Evolutionary conservation across 2,888 invertebrate genomes (phyloP), one percentile per base, ranked within the genome.

Genomic region (Cheilosia grossa): DNA sequence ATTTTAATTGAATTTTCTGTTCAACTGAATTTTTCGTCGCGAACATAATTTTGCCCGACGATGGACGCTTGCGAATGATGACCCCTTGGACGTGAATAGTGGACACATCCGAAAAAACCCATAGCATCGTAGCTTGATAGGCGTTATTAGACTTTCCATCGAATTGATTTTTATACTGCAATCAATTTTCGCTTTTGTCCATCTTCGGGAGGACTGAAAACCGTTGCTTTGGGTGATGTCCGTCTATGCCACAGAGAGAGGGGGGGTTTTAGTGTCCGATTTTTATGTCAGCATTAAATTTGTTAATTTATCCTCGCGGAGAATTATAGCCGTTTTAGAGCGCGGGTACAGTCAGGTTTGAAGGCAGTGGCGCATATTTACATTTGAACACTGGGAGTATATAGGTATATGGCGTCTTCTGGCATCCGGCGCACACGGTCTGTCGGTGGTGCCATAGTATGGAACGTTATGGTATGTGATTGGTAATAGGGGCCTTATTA

Each of bases 271-370:
- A 89, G 87, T 89, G 88, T 86, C 87, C 86, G 87, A 54, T 70
- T 89, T 89, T 89, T 89, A 89, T 89, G 88, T 88, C 88, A 88
- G 89, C 89, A 89, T 88, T 88, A 89, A 89, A 88, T 88, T 88
- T 87, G 87, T 88, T 88, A 89, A 89, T 89, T 89, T 89, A 89
- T 89, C 88, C 87, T 87, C 85, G 75, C 80, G 72, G 82, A 89
- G 88, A 88, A 87, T 89, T 89, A 89, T 88, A 87, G 88, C 88
- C 77, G 81, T 77, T 81, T 72, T 72, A 66, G 80, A 80, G 70
- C 66, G 70, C 80, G 83, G 74, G 73, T 82, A 67, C 70, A 61
- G 70, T 69, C 74, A 64, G 72, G 54, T 63, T 67, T 49, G 82
- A 53, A 56, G 79, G 53, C 67, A 66, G 63, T 66, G 49, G 80